A percentile compares a stretch with the other conserved stretches of the same genome.
Conservation (phyloP, 2,888 invertebrate species). For the Mechanitis messenoides region DNA sequence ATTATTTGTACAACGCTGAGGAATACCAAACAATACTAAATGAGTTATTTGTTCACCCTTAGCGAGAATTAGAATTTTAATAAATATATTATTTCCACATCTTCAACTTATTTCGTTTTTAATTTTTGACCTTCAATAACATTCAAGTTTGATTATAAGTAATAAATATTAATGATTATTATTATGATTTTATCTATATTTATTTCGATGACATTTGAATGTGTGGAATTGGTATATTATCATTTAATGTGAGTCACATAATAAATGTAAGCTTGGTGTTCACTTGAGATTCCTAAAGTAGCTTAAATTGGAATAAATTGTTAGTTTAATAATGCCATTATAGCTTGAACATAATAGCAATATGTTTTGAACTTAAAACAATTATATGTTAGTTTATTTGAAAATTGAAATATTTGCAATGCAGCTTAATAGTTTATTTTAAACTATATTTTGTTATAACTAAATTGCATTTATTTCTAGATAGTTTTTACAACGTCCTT, state of each 20-base stretch:
- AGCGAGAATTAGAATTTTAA: slow-evolving; percentile 53
- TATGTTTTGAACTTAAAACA: too few species aligned
- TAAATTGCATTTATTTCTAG: slow-evolving; percentile 5
- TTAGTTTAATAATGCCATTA: slow-evolving; percentile 13
- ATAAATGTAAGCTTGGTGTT: slow-evolving; percentile 40
- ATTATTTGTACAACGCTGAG: slow-evolving; percentile 63
- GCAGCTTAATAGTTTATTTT: too few species aligned
- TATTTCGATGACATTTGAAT: neutral
- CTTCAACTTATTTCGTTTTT: too few species aligned
- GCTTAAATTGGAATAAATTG: slow-evolving; percentile 22
- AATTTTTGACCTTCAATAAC: too few species aligned
- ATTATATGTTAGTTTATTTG: too few species aligned
- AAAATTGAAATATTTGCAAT: too few species aligned
- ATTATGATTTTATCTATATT: neutral
- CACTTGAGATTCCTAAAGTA: slow-evolving; percentile 51
- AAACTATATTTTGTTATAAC: neutral
- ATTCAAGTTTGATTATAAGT: too few species aligned
- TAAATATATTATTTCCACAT: neutral
- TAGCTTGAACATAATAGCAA: neutral
- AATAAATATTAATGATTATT: too few species aligned
- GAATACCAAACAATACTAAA: slow-evolving; percentile 68
- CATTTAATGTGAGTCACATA: slow-evolving; percentile 37
- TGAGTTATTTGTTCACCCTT: slow-evolving; percentile 73
- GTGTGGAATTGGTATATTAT: slow-evolving; percentile 4
- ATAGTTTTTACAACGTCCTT: too few species aligned